Conservation (phyloP, 2,113 vertebrate genomes). For the Corapipo altera region DNA sequence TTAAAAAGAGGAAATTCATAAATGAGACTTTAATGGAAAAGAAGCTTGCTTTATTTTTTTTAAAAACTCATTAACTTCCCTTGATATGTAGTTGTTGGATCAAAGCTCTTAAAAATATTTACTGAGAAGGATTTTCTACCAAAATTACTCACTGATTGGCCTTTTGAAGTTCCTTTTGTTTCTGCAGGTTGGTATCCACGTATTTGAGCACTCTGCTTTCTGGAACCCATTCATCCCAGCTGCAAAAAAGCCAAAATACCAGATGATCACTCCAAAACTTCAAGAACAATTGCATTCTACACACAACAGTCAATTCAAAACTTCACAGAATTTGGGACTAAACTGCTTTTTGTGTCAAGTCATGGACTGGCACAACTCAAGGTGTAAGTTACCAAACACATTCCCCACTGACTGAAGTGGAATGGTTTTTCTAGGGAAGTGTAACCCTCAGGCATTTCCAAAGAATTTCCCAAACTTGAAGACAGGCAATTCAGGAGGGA, state of each 20-base stretch:
- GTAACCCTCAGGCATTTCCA: not conserved
- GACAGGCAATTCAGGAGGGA: not conserved
- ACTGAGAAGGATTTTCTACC: not conserved
- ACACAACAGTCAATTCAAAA: not conserved
- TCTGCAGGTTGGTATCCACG: conserved; percentile 98
- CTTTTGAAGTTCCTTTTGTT: conserved; percentile 99
- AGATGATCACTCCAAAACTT: not conserved
- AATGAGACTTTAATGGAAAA: not conserved
- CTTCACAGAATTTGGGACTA: not conserved
- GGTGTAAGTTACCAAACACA: not conserved
- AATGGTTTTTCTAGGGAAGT: not conserved
- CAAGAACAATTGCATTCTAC: not conserved
- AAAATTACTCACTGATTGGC: conserved; percentile 92
- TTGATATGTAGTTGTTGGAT: not conserved
- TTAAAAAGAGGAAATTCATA: not conserved
- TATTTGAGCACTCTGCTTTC: conserved; percentile 99
- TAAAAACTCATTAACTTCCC: not conserved
- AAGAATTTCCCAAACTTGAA: not conserved
- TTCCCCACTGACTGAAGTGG: not conserved
- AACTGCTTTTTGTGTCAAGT: not conserved
- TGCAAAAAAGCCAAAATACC: conserved; percentile 51
- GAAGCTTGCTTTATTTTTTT: not conserved
- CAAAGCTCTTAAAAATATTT: not conserved
- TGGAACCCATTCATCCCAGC: conserved; percentile 99
- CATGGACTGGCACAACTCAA: not conserved